Conservation (phyloP, 2,797 vertebrate genomes). For the Poecilia wingei region DNA sequence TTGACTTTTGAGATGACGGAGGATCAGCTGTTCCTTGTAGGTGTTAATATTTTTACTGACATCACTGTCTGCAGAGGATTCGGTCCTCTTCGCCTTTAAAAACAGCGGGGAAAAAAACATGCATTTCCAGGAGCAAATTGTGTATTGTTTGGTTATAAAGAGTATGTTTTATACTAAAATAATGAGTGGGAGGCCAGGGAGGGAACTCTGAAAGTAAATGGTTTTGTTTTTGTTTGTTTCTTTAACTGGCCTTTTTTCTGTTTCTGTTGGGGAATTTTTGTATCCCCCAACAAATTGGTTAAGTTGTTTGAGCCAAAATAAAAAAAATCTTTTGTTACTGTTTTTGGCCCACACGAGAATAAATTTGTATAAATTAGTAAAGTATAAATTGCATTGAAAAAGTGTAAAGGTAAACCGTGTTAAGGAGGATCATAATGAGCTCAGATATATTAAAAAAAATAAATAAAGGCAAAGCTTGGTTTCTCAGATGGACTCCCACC, state of each 20-base stretch:
- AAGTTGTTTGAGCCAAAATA: conserved; percentile 65
- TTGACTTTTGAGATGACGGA: conserved; percentile 75
- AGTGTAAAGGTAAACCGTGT: conserved; percentile 54
- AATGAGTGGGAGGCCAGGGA: conserved; percentile 79
- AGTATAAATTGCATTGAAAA: conserved; percentile 60
- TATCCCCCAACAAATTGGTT: conserved; percentile 77
- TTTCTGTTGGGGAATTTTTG: conserved; percentile 54
- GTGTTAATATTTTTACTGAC: conserved; percentile 25
- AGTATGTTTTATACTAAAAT: conserved; percentile 89
- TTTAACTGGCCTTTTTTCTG: conserved; percentile 61
- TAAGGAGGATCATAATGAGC: conserved; percentile 56
- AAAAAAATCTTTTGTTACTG: conserved; percentile 17
- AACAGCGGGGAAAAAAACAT: conserved; percentile 72
- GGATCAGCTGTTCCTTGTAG: conserved; percentile 54
- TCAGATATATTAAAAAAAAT: conserved; percentile 24
- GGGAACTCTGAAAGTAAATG: conserved; percentile 81
- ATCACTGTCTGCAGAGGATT: conserved; percentile 42
- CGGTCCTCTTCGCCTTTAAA: conserved; percentile 70
- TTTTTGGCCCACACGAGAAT: conserved; percentile 59
- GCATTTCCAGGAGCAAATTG: conserved; percentile 85
- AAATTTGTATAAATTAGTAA: conserved; percentile 72
- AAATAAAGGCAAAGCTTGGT: conserved; percentile 42
- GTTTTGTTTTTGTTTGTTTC: conserved; percentile 78
- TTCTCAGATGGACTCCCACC: conserved; percentile 36
- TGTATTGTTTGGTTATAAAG: conserved; percentile 90